phyloP scores from a whole-genome alignment of 2,113 vertebrate species.

The Fulmarus glacialis region DNA sequence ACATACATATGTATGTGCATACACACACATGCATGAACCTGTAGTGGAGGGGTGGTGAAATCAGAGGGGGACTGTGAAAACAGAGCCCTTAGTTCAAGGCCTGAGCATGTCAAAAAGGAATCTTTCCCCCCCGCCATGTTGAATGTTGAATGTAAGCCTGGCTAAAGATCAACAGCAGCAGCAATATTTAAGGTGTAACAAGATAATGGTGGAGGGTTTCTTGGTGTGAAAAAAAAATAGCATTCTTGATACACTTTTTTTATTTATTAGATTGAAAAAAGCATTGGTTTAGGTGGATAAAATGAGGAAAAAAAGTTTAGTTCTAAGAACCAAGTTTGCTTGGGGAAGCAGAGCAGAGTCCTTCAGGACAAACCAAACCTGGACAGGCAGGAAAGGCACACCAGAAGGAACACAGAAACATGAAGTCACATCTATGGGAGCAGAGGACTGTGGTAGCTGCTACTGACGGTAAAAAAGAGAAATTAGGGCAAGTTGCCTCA shows the following conservation, averaged over 20 bases:
- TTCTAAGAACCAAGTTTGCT: neutral
- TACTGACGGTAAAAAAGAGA: neutral
- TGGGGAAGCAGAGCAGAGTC: neutral
- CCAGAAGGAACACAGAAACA: neutral
- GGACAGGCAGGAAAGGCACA: neutral
- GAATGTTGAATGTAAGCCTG: neutral
- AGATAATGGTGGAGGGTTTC: neutral
- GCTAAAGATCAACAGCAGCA: neutral
- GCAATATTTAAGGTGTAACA: neutral
- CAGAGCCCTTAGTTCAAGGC: neutral
- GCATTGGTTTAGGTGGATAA: neutral
- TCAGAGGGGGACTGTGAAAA: neutral
- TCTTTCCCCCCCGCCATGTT: neutral
- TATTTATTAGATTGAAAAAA: neutral
- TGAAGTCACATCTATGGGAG: neutral
- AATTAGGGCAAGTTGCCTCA: neutral
- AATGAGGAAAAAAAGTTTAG: accelerated
- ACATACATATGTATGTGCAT: accelerated
- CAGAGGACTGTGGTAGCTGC: neutral
- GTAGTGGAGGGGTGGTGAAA: neutral
- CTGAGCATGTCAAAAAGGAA: neutral
- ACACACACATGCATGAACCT: too few relatives aligned
- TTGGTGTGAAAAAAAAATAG: neutral
- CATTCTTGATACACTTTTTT: neutral
- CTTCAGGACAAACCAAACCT: neutral